A percentile compares a stretch with the other conserved stretches of the same genome.
Conservation (phyloP, 1,140 invertebrate species). For the Lasaia peninsularis region DNA sequence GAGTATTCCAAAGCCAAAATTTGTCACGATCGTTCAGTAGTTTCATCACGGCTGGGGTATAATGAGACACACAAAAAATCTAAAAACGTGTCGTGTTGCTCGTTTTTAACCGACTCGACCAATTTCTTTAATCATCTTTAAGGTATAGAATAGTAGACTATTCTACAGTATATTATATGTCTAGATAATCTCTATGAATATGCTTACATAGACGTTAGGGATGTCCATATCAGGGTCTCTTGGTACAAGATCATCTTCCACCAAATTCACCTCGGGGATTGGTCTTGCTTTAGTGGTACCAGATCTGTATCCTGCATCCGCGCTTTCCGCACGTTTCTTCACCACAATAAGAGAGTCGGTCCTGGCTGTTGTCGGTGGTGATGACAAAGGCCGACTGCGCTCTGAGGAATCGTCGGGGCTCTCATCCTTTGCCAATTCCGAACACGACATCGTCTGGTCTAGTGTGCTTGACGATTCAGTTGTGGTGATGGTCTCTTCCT, state of each 20-base stretch:
- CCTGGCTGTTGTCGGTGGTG: slow-evolving; percentile 34
- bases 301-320: slow-evolving; percentile 30
- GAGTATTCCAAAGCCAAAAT: too few relatives aligned
- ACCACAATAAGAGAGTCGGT: slow-evolving; percentile 31
- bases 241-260: slow-evolving; percentile 34
- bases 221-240: slow-evolving; percentile 60
- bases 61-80: too few relatives aligned
- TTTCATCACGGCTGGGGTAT: too few relatives aligned
- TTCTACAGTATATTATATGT: too few relatives aligned
- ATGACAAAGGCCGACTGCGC: slow-evolving; percentile 26
- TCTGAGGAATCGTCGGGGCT: slow-evolving; percentile 24
- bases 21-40: too few relatives aligned
- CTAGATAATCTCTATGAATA: too few relatives aligned
- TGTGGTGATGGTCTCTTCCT: slow-evolving; percentile 30
- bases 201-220: slow-evolving; percentile 53
- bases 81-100: too few relatives aligned
- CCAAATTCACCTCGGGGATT: slow-evolving; percentile 43
- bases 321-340: slow-evolving; percentile 42
- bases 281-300: slow-evolving; percentile 47
- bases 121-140: too few relatives aligned
- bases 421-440: slow-evolving; percentile 43
- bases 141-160: too few relatives aligned
- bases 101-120: too few relatives aligned
- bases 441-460: slow-evolving; percentile 33
- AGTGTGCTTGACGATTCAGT: slow-evolving; percentile 42